phyloP scores from a whole-genome alignment of 2,797 vertebrate species.

The Chelmon rostratus region DNA sequence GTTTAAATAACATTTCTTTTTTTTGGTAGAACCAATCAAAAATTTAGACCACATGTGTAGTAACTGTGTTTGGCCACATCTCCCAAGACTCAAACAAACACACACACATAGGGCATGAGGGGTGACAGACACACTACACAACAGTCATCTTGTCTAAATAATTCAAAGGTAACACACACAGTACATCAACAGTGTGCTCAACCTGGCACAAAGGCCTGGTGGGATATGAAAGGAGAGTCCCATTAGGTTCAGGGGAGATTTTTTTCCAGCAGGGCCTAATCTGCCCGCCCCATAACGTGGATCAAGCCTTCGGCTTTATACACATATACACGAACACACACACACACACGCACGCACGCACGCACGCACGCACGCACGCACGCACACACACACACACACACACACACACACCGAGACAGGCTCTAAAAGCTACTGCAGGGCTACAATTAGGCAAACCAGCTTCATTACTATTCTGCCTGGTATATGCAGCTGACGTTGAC shows the following conservation, averaged over 20 bases:
- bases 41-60: too few relatives aligned
- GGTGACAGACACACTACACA: neutral
- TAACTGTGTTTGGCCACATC: too few relatives aligned
- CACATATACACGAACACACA: conserved; percentile 32
- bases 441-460: conserved; percentile 63
- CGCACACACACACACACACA: neutral
- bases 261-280: conserved; percentile 1
- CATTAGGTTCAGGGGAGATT: conserved; percentile 24
- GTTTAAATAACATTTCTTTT: neutral
- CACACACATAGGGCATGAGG: neutral
- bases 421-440: conserved; percentile 57
- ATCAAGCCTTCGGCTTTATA: conserved; percentile 46
- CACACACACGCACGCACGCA: neutral
- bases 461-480: conserved; percentile 67
- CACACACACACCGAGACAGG: neutral
- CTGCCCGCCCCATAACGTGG: conserved; percentile 33
- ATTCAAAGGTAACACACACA: conserved; percentile 14
- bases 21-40: neutral
- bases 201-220: conserved; percentile 25
- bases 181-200: conserved; percentile 35
- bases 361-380: conserved; percentile 1
- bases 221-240: conserved; percentile 44
- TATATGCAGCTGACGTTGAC: conserved; percentile 43
- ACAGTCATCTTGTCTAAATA: neutral
- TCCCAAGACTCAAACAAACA: neutral